Percentiles rank a stretch among this genome's conserved stretches.
These are phyloP conservation scores for Hydropotes inermis DNA, from an alignment of 2,113 vertebrate species.

Conservation along the genomic window DNA sequence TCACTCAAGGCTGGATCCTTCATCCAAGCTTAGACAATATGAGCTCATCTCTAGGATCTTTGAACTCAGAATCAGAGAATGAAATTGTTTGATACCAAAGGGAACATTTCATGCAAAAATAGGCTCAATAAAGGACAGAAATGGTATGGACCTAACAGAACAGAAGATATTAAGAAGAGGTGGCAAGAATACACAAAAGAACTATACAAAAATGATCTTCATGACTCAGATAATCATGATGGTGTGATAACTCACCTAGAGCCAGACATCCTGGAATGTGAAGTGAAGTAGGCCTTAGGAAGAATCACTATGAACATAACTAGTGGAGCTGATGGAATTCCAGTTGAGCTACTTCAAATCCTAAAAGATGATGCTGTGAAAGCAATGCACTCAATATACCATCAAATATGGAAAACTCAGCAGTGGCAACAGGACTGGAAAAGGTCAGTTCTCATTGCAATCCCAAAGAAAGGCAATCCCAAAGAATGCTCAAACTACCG, in stretches of 20 bases:
- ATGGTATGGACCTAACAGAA: neutral
- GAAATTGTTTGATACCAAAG: neutral
- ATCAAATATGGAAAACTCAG: neutral
- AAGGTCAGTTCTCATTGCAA: neutral
- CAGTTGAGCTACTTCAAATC: neutral
- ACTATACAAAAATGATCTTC: neutral
- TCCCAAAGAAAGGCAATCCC: neutral
- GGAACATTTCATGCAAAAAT: neutral
- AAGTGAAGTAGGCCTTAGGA: neutral
- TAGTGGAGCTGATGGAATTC: neutral
- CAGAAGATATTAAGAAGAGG: neutral
- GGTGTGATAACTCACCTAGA: neutral
- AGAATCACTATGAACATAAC: neutral
- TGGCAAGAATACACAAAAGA: neutral
- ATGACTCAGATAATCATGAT: neutral
- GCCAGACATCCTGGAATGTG: neutral
- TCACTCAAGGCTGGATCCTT: neutral
- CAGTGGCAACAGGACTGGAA: neutral
- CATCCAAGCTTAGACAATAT: neutral
- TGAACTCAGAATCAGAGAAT: neutral
- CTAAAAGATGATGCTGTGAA: neutral
- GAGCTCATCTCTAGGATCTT: neutral
- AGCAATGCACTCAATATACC: neutral
- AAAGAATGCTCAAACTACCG: neutral
- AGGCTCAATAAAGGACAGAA: neutral